These are phyloP conservation scores for Phymatocera aterrima DNA, from an alignment of 2,888 invertebrate species.

Conservation along the genomic window DNA sequence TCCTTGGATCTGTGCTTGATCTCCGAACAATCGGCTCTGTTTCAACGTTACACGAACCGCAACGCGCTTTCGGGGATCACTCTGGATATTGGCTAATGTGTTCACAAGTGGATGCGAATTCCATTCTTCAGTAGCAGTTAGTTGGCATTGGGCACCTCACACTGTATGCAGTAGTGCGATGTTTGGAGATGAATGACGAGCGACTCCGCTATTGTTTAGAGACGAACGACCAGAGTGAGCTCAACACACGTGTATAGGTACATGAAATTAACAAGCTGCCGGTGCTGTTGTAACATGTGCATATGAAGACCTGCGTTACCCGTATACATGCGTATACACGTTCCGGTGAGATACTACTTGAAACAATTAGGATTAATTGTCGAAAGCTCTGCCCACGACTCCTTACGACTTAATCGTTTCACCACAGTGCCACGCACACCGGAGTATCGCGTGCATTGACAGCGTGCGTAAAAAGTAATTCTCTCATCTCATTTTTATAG, in stretches of 20 bases:
- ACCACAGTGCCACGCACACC: not conserved
- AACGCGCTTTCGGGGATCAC: not conserved
- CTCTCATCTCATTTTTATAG: not conserved
- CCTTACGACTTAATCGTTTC: not conserved
- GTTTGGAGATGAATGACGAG: not conserved
- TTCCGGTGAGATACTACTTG: not conserved
- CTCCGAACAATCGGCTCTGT: not conserved
- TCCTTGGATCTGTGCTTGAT: too few relatives aligned
- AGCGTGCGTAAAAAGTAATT: not conserved
- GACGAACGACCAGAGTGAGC: too few relatives aligned
- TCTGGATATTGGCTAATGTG: not conserved
- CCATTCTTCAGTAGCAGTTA: not conserved
- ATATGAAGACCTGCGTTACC: not conserved
- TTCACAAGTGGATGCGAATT: not conserved
- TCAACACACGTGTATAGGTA: too few relatives aligned
- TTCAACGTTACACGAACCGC: not conserved
- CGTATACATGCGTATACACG: not conserved
- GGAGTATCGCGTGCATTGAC: not conserved
- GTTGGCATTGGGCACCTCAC: not conserved
- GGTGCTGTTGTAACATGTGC: not conserved
- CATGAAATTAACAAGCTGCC: too few relatives aligned
- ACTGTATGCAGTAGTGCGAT: not conserved
- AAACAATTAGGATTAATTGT: slow-evolving; percentile 22
- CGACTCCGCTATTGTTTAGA: not conserved
- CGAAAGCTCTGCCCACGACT: slow-evolving; percentile 25